Conservation (phyloP, 2,113 vertebrate species). For the Oncorhynchus kisutch region DNA sequence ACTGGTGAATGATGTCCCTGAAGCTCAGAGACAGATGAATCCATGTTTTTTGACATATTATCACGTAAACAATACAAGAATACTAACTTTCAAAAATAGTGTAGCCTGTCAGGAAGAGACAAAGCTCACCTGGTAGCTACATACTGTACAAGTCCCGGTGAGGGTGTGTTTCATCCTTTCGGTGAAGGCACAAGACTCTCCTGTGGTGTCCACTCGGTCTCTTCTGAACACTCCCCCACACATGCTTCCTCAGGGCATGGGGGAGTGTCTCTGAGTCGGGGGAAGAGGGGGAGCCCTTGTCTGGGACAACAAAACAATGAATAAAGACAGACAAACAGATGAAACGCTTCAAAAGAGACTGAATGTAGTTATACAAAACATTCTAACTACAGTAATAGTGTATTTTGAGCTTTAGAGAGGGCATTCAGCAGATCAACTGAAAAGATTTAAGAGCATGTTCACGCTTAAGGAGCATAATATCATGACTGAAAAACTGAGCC, state of each 20-base stretch:
- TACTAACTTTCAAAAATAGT: neutral
- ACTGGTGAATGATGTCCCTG: too few species aligned
- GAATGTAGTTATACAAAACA: too few species aligned
- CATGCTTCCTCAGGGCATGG: conserved; percentile 29
- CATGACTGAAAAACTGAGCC: too few species aligned
- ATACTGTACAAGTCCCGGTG: neutral
- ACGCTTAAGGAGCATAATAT: too few species aligned
- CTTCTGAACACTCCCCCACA: neutral
- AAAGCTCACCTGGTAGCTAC: too few species aligned
- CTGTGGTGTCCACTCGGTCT: neutral
- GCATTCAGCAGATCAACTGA: too few species aligned
- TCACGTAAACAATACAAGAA: neutral
- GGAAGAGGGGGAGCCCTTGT: conserved; percentile 62
- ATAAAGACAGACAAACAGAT: too few species aligned
- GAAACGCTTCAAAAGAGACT: too few species aligned
- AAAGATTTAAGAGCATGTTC: neutral
- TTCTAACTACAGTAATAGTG: too few species aligned
- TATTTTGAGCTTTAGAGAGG: too few species aligned
- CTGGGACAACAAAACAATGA: conserved; percentile 33
- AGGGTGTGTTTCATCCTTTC: neutral
- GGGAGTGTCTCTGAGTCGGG: conserved; percentile 43
- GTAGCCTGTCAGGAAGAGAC: neutral
- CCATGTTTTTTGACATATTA: neutral
- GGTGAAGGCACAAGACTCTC: neutral
- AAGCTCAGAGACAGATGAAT: too few species aligned